A percentile compares a stretch with the other conserved stretches of the same genome.
Conservation (phyloP, 2,113 vertebrate genomes). For the Callopanchax toddi region DNA sequence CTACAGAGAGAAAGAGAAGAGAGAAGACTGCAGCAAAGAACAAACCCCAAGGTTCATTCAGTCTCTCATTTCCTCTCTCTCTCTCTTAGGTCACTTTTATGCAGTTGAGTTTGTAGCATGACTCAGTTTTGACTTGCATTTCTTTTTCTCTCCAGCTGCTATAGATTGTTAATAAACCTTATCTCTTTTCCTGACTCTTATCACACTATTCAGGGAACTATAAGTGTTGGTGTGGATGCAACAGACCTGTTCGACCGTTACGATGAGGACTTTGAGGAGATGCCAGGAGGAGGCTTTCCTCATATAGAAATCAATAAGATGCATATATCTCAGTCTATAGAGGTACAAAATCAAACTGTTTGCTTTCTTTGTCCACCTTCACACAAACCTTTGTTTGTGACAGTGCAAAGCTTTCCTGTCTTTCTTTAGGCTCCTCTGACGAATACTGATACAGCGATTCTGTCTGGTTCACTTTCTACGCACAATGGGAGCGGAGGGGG, state of each 20-base stretch:
- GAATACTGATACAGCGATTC: slow-evolving; percentile 90
- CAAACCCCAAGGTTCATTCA: slow-evolving; percentile 92
- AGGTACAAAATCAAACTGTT: slow-evolving; percentile 81
- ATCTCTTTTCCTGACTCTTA: no score
- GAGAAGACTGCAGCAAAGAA: slow-evolving; percentile 92
- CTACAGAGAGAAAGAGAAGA: slow-evolving; percentile 94
- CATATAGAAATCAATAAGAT: slow-evolving; percentile 97
- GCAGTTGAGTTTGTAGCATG: no score
- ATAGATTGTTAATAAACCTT: no score
- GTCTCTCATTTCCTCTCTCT: neutral
- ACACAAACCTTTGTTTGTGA: slow-evolving; percentile 63
- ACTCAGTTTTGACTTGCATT: no score
- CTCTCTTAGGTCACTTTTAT: neutral
- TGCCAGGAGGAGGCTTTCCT: slow-evolving; percentile 89
- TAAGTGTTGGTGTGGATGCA: slow-evolving; percentile 95
- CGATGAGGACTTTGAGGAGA: slow-evolving; percentile 94
- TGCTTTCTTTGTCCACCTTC: slow-evolving; percentile 81
- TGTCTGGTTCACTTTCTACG: slow-evolving; percentile 94
- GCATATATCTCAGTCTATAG: slow-evolving; percentile 98
- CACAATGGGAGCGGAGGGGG: slow-evolving; percentile 95
- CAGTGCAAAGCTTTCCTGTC: slow-evolving; percentile 3
- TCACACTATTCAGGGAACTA: slow-evolving; percentile 85
- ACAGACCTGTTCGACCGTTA: slow-evolving; percentile 97
- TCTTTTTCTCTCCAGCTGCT: no score
- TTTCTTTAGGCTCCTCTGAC: slow-evolving; percentile 90